Percentiles rank a stretch among this genome's conserved stretches.
Conservation (phyloP, 2,113 vertebrate genomes). For the Recurvirostra avosetta region DNA sequence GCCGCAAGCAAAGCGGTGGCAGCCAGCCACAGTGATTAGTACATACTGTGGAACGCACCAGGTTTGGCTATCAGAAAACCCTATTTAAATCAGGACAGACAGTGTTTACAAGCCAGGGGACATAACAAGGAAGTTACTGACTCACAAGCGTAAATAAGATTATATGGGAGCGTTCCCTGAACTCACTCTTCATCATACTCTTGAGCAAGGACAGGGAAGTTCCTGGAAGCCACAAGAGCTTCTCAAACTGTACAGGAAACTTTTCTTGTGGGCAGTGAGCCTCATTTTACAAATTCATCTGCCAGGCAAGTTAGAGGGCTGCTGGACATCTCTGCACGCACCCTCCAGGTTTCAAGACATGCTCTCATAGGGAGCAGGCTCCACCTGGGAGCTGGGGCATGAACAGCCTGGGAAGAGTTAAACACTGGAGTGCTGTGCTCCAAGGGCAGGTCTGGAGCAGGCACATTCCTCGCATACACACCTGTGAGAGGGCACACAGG, state of each 20-base stretch:
- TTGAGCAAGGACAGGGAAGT: conserved; percentile 20
- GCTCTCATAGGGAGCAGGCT: not conserved
- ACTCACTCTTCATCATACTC: conserved; percentile 45
- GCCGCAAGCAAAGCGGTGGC: not conserved
- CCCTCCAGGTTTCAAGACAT: not conserved
- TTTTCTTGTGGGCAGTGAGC: not conserved
- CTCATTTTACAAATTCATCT: not conserved
- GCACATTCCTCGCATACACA: conserved; percentile 39
- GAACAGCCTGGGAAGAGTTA: not conserved
- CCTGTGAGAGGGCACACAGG: conserved; percentile 9
- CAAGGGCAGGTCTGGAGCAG: not conserved
- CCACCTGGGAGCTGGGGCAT: not conserved
- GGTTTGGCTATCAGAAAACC: not conserved
- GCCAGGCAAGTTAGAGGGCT: not conserved
- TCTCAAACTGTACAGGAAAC: fast-evolving
- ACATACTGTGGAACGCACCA: not conserved
- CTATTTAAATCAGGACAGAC: not conserved
- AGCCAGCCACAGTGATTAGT: not conserved
- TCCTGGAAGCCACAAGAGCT: not conserved
- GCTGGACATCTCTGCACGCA: not conserved
- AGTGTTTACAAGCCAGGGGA: conserved; percentile 32
- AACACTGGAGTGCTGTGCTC: not conserved
- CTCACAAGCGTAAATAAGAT: conserved; percentile 37
- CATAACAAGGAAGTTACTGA: conserved; percentile 26
- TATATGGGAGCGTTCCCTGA: conserved; percentile 33